These are phyloP conservation scores for Exephanes ischioxanthus DNA, from an alignment of 2,888 invertebrate genomes.

Conservation along the genomic window DNA sequence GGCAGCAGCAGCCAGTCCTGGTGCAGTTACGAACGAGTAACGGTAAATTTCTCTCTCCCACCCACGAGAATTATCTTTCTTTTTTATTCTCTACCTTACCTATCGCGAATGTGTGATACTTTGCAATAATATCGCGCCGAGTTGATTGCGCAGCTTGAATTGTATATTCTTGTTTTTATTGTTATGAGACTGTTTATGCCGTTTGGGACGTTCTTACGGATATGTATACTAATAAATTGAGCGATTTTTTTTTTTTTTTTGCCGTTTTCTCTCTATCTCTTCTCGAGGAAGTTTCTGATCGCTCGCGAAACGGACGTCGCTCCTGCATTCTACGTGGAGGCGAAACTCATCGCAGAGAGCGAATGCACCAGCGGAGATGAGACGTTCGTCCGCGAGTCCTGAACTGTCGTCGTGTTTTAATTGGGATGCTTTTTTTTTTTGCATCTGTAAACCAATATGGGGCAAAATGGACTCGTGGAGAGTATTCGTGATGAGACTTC, in stretches of 20 bases:
- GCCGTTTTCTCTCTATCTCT: not conserved
- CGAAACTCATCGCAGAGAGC: constrained; percentile 51
- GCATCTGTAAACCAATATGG: not conserved
- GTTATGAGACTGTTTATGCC: not conserved
- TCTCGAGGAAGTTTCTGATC: constrained; percentile 27
- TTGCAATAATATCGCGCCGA: constrained; percentile 1
- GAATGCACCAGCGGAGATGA: constrained; percentile 23
- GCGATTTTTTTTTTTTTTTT: not conserved
- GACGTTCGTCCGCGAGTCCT: constrained; percentile 40
- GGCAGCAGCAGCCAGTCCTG: constrained; percentile 32
- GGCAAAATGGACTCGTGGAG: not conserved
- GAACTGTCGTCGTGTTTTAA: not conserved
- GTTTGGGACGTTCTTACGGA: not conserved
- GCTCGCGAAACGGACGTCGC: constrained; percentile 39
- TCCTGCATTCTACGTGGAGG: constrained; percentile 35
- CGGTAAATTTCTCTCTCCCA: constrained; percentile 62
- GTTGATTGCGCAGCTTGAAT: not conserved
- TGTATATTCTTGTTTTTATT: constrained; percentile 5
- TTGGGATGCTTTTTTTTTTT: not conserved
- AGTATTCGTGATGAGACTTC: not conserved
- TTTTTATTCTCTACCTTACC: not conserved
- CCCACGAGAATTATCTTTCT: constrained; percentile 30
- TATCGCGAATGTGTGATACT: constrained; percentile 7
- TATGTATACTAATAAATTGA: not conserved
- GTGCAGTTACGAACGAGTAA: constrained; percentile 66